Evolutionary conservation across 37 sponge, comb jelly and placozoan species (phyloP), one percentile per base, ranked within the genome.

Genomic region (Cladorhizidae sp.): DNA sequence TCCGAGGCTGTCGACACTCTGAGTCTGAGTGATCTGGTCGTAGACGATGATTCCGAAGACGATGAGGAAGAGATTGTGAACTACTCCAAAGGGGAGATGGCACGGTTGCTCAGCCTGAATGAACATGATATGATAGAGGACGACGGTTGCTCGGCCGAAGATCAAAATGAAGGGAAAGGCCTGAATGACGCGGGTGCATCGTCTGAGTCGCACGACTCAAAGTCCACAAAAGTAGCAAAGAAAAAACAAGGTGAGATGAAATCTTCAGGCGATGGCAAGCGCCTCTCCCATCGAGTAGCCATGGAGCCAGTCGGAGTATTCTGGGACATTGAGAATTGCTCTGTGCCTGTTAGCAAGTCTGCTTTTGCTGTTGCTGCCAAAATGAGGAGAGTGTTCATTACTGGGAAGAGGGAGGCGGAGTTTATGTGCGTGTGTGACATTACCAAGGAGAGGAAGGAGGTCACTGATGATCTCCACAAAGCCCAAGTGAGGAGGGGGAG

Each of bases 301-400:
- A 51, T 78, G 43, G 96, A 95, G 42, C 93, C 93, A 20, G 93
- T 95, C 31, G 96, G 96, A 1, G 79, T 95, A 36, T 95, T 95
- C 78, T 95, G 96, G 96, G 96, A 95, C 61, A 95, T 95, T 56
- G 96, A 95, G 74, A 95, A 95, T 67, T 92, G 93, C 64, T 43
- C 84, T 3, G 82, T 95, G 23, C 96, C 96, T 17, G 25, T 28
- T 0, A 72, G 49, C 33, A 92, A 92, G 76, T 89, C 87, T 0
- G 87, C 92, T 2, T 88, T 92, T 40, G 58, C 76, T 18, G 64
- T 91, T 32, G 96, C 87, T 3, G 76, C 63, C 41, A 92, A 92
- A 36, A 86, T 95, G 57, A 64, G 96, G 40, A 75, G 78, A 33
- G 57, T 45, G 29, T 95, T 95, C 67, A 85, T 92, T 64, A 68